These are phyloP conservation scores for Catocala sponsa DNA, from an alignment of 2,888 invertebrate species.

Conservation along the genomic window DNA sequence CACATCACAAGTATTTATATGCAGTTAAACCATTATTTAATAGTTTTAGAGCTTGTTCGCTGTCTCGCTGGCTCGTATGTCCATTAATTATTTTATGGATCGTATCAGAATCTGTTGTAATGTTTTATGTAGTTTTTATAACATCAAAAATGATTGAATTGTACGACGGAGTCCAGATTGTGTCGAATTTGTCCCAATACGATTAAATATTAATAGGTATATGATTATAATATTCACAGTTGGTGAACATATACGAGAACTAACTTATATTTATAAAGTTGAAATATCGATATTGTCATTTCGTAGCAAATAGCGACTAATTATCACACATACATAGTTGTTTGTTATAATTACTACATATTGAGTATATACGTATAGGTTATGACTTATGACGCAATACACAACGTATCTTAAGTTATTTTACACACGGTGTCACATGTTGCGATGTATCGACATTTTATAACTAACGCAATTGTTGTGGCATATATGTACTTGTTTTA, in stretches of 20 bases:
- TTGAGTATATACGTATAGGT: slow-evolving; percentile 12
- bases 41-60: slow-evolving; percentile 36
- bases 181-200: slow-evolving; percentile 18
- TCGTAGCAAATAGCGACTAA: slow-evolving; percentile 1
- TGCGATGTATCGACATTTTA: slow-evolving; percentile 37
- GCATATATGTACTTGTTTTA: slow-evolving; percentile 36
- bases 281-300: slow-evolving; percentile 10
- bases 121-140: slow-evolving; percentile 35
- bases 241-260: slow-evolving; percentile 1
- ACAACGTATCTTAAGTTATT: slow-evolving; percentile 34
- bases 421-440: slow-evolving; percentile 25
- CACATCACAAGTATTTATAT: slow-evolving; percentile 30
- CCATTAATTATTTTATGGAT: slow-evolving; percentile 21
- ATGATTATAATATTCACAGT: slow-evolving; percentile 12
- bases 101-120: slow-evolving; percentile 22
- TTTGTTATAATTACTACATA: slow-evolving; percentile 40
- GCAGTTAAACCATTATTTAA: slow-evolving; percentile 29
- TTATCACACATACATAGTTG: slow-evolving; percentile 7
- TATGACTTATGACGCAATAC: slow-evolving; percentile 25
- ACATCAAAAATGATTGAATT: slow-evolving; percentile 14
- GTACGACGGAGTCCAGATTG: slow-evolving; percentile 10
- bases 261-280: slow-evolving; percentile 5
- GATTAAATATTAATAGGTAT: slow-evolving; percentile 12
- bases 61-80: slow-evolving; percentile 19
- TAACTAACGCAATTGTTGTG: slow-evolving; percentile 53